Base-by-base conservation (phyloP, 2,888 invertebrate genomes). In the Quadroppia sp. region DNA sequence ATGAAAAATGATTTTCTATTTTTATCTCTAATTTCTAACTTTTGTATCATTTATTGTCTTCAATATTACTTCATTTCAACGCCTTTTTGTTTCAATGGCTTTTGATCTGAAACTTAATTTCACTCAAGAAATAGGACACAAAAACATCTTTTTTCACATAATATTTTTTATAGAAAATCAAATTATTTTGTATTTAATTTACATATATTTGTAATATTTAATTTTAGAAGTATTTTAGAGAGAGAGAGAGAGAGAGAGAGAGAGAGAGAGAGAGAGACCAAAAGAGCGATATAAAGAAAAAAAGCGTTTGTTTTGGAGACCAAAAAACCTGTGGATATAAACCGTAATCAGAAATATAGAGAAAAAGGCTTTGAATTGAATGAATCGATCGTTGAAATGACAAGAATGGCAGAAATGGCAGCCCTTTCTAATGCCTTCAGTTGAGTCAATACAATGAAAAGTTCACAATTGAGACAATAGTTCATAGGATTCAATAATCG, bases 341-440 rank as follows among this genome's bases (percentile, higher is more conserved):
- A 45, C 15, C 9, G 6, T 45, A 15, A 45, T 2, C 45, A 45
- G 9, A 45, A n/a, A 15, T 45, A 45, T 45, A 17, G 45, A 6
- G 15, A 15, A 4, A n/a, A 45, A n/a, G n/a, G 45, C 2, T n/a
- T 45, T 11, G n/a, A 13, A 45, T n/a, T 45, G 45, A 11, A 3
- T 45, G 45, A n/a, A 45, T 45, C 45, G 45, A 45, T 45, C 45
- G 45, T n/a, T n/a, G n/a, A n/a, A n/a, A n/a, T n/a, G n/a, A n/a
- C n/a, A n/a, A 6, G 9, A 36, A 36, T 36, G 36, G 36, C 36
- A 36, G 45, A 45, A 45, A 45, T 45, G 45, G 45, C 45, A 45
- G 45, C 45, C 45, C 36, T 36, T 36, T 36, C 17, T 15, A 17
- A 6, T 9, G 15, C 13, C n/a, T n/a, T n/a, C 45, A 45, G 9